These are phyloP conservation scores for Drosophila teissieri DNA, from an alignment of 1,140 invertebrate genomes.

Conservation along the genomic window DNA sequence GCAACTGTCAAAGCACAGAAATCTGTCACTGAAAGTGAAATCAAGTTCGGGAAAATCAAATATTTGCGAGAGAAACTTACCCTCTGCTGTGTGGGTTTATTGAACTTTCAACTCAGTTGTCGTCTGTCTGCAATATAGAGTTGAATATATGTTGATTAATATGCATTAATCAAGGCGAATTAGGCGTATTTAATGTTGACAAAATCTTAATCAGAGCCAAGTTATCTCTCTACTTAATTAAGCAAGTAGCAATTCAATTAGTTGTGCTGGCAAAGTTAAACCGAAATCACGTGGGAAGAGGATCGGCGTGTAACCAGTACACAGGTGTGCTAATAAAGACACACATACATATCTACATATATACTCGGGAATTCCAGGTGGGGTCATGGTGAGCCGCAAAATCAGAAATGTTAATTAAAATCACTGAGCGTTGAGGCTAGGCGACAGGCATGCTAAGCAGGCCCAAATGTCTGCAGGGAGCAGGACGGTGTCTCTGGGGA, in stretches of 20 bases:
- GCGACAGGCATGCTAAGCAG: constrained; percentile 55
- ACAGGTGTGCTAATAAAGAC: constrained; percentile 71
- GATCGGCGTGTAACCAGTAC: constrained; percentile 41
- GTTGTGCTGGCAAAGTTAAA: constrained; percentile 49
- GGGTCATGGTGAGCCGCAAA: constrained; percentile 58
- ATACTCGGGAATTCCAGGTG: constrained; percentile 2
- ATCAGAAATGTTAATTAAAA: constrained; percentile 83
- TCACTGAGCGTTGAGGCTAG: constrained; percentile 65
- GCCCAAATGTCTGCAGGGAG: constrained; percentile 44
- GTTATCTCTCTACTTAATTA: constrained; percentile 65
- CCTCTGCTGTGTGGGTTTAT: constrained; percentile 37
- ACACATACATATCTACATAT: not conserved
- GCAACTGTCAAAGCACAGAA: constrained; percentile 42
- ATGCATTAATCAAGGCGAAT: constrained; percentile 57
- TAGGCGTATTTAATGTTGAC: constrained; percentile 48
- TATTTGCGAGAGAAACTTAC: constrained; percentile 48
- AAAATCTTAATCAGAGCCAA: constrained; percentile 61
- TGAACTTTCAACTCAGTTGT: constrained; percentile 29
- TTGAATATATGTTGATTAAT: constrained; percentile 46
- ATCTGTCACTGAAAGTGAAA: constrained; percentile 26
- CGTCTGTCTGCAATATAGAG: constrained; percentile 48
- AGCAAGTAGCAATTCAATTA: constrained; percentile 77
- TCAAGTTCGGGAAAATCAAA: constrained; percentile 9
- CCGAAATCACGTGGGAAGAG: constrained; percentile 22
- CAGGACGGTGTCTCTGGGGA: constrained; percentile 5